A percentile compares a stretch with the other conserved stretches of the same genome.
Conservation (phyloP, 2,888 invertebrate species). For the Melolontha melolontha region DNA sequence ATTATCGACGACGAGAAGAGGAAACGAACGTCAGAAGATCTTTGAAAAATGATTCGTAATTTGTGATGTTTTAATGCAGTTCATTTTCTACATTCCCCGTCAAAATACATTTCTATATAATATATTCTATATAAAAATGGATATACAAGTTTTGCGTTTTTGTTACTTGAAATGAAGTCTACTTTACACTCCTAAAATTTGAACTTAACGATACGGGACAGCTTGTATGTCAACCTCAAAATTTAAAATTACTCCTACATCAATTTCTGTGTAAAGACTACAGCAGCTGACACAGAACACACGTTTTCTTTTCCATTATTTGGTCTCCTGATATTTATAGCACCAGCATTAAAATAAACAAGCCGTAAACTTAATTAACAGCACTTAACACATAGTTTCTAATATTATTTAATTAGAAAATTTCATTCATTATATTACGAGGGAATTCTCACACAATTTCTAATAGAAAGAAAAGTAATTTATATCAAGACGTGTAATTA, state of each 20-base stretch:
- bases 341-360: background rate
- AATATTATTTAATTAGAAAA: constrained; percentile 1
- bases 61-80: constrained; percentile 26
- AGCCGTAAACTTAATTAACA: constrained; percentile 9
- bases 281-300: background rate
- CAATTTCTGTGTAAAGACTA: no score
- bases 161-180: no score
- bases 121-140: no score
- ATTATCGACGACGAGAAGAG: constrained; percentile 19
- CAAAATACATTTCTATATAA: no score
- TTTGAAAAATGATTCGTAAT: constrained; percentile 32
- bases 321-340: background rate
- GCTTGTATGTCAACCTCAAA: constrained; percentile 36
- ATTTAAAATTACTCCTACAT: no score
- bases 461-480: background rate
- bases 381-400: constrained; percentile 13
- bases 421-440: constrained; percentile 8
- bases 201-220: no score
- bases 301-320: background rate
- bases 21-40: constrained; percentile 21
- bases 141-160: no score
- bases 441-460: constrained; percentile 17
- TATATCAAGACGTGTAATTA: background rate
- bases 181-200: no score
- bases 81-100: constrained; percentile 13